Conservation (phyloP, 1,140 invertebrate genomes). For the Drosophila murphyi region DNA sequence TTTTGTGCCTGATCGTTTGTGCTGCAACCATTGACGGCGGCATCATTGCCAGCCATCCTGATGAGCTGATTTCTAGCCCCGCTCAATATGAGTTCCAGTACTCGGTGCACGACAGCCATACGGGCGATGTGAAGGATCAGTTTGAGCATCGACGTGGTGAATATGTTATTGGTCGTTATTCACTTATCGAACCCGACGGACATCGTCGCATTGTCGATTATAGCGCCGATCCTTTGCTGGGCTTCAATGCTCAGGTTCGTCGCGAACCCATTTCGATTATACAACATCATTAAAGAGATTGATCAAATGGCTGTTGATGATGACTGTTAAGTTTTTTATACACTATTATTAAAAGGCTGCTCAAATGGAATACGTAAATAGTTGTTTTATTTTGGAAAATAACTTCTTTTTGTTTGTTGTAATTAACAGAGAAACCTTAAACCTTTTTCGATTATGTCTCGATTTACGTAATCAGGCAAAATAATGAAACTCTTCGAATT, state of each 20-base stretch:
- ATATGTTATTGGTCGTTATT: constrained; percentile 83
- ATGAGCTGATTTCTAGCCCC: constrained; percentile 84
- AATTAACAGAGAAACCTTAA: too few species aligned
- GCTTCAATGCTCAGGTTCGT: constrained; percentile 84
- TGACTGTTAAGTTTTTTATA: constrained; percentile 6
- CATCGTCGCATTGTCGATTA: constrained; percentile 84
- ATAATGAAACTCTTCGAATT: background rate
- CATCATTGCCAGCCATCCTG: constrained; percentile 56
- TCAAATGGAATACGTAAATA: constrained; percentile 5
- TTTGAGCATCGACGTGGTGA: constrained; percentile 87
- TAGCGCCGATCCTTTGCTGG: constrained; percentile 81
- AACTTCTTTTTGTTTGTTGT: too few species aligned
- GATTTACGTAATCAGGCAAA: too few species aligned
- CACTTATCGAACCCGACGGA: constrained; percentile 84
- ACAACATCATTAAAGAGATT: constrained; percentile 40
- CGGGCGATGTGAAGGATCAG: constrained; percentile 88
- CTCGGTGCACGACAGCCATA: constrained; percentile 88
- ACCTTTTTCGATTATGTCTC: too few species aligned
- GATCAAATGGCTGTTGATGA: background rate
- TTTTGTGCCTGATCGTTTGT: constrained; percentile 44
- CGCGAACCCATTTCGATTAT: constrained; percentile 54
- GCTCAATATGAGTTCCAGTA: constrained; percentile 88
- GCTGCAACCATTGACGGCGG: constrained; percentile 44
- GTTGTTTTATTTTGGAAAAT: background rate
- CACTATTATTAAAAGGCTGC: constrained; percentile 55